Conservation (phyloP, 2,113 vertebrate species). For the Pipra filicauda region DNA sequence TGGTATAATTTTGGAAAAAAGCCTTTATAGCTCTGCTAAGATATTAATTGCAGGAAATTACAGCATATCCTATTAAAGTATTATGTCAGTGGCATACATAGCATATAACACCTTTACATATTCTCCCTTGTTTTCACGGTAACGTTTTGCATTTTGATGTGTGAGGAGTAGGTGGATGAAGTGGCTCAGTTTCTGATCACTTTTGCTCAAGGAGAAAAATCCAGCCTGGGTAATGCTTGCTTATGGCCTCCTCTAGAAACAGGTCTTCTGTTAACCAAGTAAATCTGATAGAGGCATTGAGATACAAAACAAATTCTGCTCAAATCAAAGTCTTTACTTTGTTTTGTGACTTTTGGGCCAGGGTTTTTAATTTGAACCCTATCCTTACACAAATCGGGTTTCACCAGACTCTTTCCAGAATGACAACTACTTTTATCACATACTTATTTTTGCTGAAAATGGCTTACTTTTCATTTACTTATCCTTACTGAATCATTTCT, state of each 20-base stretch:
- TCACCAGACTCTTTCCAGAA: neutral
- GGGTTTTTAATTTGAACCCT: neutral
- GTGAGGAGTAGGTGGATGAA: conserved; percentile 45
- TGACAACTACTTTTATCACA: neutral
- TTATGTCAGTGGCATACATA: conserved; percentile 74
- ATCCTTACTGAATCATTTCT: neutral
- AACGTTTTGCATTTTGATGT: conserved; percentile 59
- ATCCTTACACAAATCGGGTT: neutral
- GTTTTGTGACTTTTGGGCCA: neutral
- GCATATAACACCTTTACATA: conserved; percentile 70
- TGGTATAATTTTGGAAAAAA: conserved; percentile 73
- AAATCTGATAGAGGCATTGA: neutral
- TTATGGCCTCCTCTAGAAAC: neutral
- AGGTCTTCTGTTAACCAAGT: neutral
- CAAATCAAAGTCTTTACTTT: neutral
- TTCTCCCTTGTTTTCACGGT: conserved; percentile 65
- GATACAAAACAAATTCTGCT: neutral
- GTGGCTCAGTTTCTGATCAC: conserved; percentile 31
- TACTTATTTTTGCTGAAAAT: neutral
- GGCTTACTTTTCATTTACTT: neutral
- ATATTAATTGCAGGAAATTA: conserved; percentile 83
- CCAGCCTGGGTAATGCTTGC: neutral
- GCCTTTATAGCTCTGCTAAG: conserved; percentile 66
- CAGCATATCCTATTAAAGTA: conserved; percentile 76
- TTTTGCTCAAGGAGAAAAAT: conserved; percentile 21